Base-by-base conservation (phyloP, 1,140 invertebrate genomes). In the Idris sp. region DNA sequence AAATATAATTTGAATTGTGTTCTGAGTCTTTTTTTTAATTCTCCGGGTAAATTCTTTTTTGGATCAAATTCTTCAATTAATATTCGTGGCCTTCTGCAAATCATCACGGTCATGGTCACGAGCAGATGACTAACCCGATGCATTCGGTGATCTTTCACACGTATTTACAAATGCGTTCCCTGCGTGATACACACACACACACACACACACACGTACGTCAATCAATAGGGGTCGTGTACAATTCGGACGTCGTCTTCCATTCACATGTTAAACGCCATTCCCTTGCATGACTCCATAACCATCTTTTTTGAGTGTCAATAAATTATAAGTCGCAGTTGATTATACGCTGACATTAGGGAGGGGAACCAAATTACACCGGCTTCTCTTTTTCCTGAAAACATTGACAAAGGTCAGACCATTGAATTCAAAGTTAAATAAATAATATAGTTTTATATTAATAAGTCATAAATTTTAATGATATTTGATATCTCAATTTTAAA, bases 101-200 rank as follows among this genome's bases (percentile, higher is more conserved):
- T 56, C 68, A 48, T 62, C 49, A 62, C 49, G 58, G 68, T 72
- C 68, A 72, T 44, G 68, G 58, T 51, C 58, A 72, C 36, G 51
- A 31, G 18, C 67, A 56, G 51, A 72, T 72, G 68, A 64, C 68
- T 72, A 72, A 72, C 58, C 44, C 43, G 33, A 30, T 54, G 56
- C 56, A 71, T 71, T 69, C 36, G 53, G 54, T 53, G 65, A 69
- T 69, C 36, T 53, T 38, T 30, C 36, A 53, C 36, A 44, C 31
- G 35, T 49, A 56, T 56, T 56, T 48, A 44, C 65, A 30, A 31
- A 30, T 44, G 18, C 22, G 31, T 61, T n/a, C n/a, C n/a, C n/a
- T n/a, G n/a, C n/a, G n/a, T n/a, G n/a, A 46, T 53, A 59, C 38
- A 35, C 36, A 30, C 46, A 40, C 15, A 53, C 36, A 14, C 35